Evolutionary conservation across 53 echinoderm and acorn worm genomes (phyloP).

Genomic region (Holothuria scabra): DNA sequence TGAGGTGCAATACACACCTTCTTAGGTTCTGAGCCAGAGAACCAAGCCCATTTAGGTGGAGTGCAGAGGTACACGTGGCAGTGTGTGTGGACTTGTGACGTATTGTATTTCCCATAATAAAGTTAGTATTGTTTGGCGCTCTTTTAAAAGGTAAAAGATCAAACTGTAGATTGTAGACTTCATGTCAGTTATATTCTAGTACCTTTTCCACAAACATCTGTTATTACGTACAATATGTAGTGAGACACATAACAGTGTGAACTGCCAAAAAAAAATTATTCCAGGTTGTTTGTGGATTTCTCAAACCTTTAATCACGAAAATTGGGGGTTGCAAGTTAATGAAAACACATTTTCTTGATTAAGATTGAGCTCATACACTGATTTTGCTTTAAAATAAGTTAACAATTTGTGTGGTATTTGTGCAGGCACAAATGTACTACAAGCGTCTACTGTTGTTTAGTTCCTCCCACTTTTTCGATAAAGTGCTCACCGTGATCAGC

Average conservation of each 20-base stretch:
- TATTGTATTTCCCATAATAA: constrained; percentile 10
- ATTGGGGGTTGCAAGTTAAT: too few relatives aligned
- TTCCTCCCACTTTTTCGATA: background rate
- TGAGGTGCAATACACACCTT: constrained; percentile 36
- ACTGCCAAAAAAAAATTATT: too few relatives aligned
- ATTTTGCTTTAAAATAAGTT: constrained; percentile 15
- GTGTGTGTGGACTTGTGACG: constrained; percentile 10
- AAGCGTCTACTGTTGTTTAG: constrained; percentile 5
- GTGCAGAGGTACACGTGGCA: constrained; percentile 13
- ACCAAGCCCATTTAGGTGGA: background rate
- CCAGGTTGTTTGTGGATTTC: too few relatives aligned
- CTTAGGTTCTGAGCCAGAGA: constrained; percentile 13
- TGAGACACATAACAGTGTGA: too few relatives aligned
- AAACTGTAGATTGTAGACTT: constrained; percentile 18
- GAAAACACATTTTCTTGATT: background rate
- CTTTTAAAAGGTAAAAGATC: background rate
- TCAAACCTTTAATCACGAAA: too few relatives aligned
- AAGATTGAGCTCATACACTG: constrained; percentile 10
- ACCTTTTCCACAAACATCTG: too few relatives aligned
- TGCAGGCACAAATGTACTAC: constrained; percentile 19
- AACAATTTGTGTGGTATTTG: constrained; percentile 19
- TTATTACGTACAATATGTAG: too few relatives aligned
- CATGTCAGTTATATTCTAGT: too few relatives aligned
- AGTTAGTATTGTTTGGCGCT: background rate
- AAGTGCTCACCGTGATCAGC: constrained; percentile 10